Evolutionary conservation across 1,140 invertebrate genomes (phyloP), one percentile per base, ranked within the genome.

Genomic region (Zaprionus kolodkinae): DNA sequence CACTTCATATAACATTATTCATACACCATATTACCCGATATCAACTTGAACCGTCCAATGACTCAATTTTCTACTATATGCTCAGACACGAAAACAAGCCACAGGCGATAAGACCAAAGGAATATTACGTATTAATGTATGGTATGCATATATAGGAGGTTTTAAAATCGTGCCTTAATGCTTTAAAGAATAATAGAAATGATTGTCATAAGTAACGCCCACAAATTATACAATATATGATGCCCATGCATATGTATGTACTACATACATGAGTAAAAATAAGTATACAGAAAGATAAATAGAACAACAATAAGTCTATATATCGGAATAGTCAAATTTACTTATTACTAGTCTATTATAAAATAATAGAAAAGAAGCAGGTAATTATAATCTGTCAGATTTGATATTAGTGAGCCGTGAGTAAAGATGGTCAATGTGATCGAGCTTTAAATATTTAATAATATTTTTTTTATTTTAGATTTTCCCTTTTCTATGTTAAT

Each of bases 11-110:
- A 10, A 52, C 54, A 64, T 64, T 75, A 75, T 64, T 78, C 60
- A 78, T 62, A 50, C 40, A 60, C 78, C 62, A 56, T 52, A 60
- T 48, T 67, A 75, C 60, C 72, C 66, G 74, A 85, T 85, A 85
- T 85, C 59, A 76, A 75, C 75, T 68, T 63, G 36, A 33, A 38
- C 43, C 80, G 81, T 70, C 68, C 69, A 84, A 40, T 77, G 72
- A 75, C 67, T 69, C 65, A 84, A 36, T 83, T 67, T 36, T 11
- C 45, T 79, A 81, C 74, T 67, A 17, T 40, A 66, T 48, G 64
- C 72, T 76, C 72, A 56, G 60, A 36, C 54, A 55, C 65, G 48
- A 83, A 84, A 83, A 84, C 77, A 84, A 80, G 63, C 50, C 54
- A 36, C 54, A 68, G 62, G 65, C 36, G 81, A 84, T 85, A 85